Evolutionary conservation across 2,113 vertebrate genomes (phyloP).

Genomic region (Budorcas taxicolor): DNA sequence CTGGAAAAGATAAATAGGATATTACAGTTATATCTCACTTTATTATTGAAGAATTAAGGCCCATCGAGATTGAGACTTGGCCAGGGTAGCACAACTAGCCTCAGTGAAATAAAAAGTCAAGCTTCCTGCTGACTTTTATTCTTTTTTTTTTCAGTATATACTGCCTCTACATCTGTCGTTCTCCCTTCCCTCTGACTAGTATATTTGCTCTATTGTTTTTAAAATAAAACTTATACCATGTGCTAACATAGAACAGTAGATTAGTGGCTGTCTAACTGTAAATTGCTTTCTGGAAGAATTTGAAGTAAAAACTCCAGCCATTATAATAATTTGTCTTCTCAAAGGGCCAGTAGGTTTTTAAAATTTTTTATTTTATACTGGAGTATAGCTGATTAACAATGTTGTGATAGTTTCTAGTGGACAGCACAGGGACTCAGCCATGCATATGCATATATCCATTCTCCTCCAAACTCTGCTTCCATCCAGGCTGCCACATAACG

Average conservation of each 20-base stretch:
- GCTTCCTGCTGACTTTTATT: neutral
- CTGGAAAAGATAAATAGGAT: neutral
- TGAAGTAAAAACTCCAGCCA: neutral
- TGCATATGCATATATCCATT: neutral
- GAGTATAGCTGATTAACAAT: neutral
- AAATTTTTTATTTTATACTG: neutral
- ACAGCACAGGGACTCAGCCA: neutral
- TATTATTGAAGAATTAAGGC: neutral
- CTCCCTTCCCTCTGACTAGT: neutral
- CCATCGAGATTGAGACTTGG: neutral
- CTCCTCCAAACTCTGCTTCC: neutral
- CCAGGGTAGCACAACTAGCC: neutral
- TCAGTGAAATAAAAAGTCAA: neutral
- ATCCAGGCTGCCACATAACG: neutral
- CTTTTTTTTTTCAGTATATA: neutral
- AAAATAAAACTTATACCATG: neutral
- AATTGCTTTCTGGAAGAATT: neutral
- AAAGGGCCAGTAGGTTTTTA: neutral
- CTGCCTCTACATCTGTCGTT: neutral
- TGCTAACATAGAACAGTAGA: neutral
- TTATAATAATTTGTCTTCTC: neutral
- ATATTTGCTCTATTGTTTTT: conserved; percentile 5
- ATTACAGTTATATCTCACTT: neutral
- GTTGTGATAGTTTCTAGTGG: neutral
- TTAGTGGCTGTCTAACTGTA: neutral